Conservation (phyloP, 2,797 vertebrate species). For the Percopsis omiscomaycus region DNA sequence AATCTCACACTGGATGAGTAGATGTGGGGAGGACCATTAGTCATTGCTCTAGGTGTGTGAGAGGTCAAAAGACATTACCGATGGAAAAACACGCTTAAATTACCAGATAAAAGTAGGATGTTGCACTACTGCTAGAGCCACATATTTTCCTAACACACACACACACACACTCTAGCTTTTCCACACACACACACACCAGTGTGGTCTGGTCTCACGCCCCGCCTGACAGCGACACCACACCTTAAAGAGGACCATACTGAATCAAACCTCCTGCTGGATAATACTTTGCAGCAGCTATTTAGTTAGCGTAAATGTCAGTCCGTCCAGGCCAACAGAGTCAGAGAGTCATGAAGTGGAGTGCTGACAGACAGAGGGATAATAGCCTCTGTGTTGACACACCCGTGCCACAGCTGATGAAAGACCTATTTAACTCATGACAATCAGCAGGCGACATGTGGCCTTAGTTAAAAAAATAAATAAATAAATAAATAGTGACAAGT, state of each 20-base stretch:
- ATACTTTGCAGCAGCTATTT: too few relatives aligned
- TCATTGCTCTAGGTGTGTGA: not conserved
- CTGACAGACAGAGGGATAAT: conserved; percentile 25
- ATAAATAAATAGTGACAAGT: too few relatives aligned
- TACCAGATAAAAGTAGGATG: not conserved
- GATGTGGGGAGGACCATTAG: not conserved
- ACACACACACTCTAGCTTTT: too few relatives aligned
- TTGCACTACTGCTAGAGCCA: not conserved
- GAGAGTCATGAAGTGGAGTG: too few relatives aligned
- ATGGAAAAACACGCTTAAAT: not conserved
- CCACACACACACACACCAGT: conserved; percentile 27
- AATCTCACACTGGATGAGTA: too few relatives aligned
- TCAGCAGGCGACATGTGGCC: conserved; percentile 24
- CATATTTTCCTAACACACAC: too few relatives aligned
- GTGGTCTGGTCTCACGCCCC: conserved; percentile 43
- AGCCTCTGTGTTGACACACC: conserved; percentile 44
- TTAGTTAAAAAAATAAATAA: too few relatives aligned
- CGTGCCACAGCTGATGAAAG: conserved; percentile 26
- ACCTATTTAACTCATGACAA: conserved; percentile 25
- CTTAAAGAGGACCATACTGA: too few relatives aligned
- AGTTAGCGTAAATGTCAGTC: too few relatives aligned
- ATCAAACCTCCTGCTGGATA: too few relatives aligned
- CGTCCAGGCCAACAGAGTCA: too few relatives aligned
- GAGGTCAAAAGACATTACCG: conserved; percentile 3
- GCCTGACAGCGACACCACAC: conserved; percentile 3